Evolutionary conservation across 1,140 invertebrate species (phyloP).

Genomic region (Drosophila kohkoa): DNA sequence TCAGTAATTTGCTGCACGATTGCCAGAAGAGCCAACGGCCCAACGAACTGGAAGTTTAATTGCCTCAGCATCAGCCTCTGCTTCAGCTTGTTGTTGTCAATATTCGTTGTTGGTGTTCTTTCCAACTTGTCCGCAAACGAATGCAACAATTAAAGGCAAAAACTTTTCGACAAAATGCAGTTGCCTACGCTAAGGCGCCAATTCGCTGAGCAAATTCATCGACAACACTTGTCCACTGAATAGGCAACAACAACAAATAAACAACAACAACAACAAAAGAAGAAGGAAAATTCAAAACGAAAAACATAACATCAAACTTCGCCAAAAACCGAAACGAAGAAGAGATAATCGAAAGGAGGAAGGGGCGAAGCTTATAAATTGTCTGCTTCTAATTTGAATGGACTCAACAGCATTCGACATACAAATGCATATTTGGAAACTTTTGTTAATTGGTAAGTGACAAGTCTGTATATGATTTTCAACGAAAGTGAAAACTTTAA

Average conservation of each 20-base stretch:
- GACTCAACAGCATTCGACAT: conserved; percentile 83
- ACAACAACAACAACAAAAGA: not conserved
- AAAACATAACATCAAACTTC: conserved; percentile 27
- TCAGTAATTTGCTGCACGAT: conserved; percentile 78
- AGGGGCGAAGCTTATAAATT: conserved; percentile 56
- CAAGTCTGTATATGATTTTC: conserved; percentile 51
- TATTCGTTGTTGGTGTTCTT: not conserved
- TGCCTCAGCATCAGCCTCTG: conserved; percentile 44
- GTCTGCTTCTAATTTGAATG: conserved; percentile 83
- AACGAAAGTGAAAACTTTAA: conserved; percentile 42
- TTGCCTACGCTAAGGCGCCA: conserved; percentile 63
- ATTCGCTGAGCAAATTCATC: conserved; percentile 67
- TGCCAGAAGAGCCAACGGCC: conserved; percentile 56
- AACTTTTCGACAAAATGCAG: conserved; percentile 76
- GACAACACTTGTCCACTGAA: conserved; percentile 50
- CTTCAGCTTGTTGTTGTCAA: conserved; percentile 22
- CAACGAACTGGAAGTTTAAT: conserved; percentile 76
- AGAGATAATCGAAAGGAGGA: not conserved
- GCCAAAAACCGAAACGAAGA: conserved; percentile 1
- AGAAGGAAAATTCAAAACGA: too few species aligned
- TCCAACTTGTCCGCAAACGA: conserved; percentile 22
- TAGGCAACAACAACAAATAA: conserved; percentile 1
- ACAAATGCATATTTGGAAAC: conserved; percentile 85
- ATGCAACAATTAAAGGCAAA: conserved; percentile 81
- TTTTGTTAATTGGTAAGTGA: conserved; percentile 85